phyloP scores from a whole-genome alignment of 2,797 vertebrate species.

The Betta splendens region DNA sequence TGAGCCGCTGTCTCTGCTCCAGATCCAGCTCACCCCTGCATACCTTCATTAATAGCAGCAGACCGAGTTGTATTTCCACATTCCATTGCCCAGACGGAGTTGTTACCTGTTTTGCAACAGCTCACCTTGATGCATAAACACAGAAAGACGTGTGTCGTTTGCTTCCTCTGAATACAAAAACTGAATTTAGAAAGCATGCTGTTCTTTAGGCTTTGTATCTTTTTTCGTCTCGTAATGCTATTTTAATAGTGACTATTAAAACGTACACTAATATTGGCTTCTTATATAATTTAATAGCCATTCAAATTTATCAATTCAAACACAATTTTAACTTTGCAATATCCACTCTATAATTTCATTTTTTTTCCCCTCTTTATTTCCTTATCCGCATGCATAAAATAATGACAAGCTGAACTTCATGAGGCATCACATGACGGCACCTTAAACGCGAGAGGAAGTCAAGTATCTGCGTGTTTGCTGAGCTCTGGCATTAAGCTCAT shows the following conservation, averaged over 20 bases:
- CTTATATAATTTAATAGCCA: no score
- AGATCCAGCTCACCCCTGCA: constrained; percentile 72
- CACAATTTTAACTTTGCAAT: no score
- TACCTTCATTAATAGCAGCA: constrained; percentile 86
- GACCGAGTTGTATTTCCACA: constrained; percentile 96
- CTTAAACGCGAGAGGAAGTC: constrained; percentile 39
- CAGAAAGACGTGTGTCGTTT: constrained; percentile 28
- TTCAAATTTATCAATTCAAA: no score
- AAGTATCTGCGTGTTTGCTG: constrained; percentile 66
- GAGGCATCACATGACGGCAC: constrained; percentile 61
- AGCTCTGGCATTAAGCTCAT: constrained; percentile 67
- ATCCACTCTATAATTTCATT: no score
- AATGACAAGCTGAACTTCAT: no score
- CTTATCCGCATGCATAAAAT: no score
- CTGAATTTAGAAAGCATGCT: no score
- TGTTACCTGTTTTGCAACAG: constrained; percentile 88
- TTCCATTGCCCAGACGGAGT: constrained; percentile 89
- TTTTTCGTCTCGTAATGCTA: not conserved
- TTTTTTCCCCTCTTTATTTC: no score
- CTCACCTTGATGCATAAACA: constrained; percentile 76
- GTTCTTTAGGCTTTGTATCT: not conserved
- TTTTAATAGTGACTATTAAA: not conserved
- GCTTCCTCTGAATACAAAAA: constrained; percentile 10
- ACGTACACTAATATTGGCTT: constrained; percentile 4
- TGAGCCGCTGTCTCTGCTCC: constrained; percentile 70